A percentile compares a stretch with the other conserved stretches of the same genome.
phyloP scores from a whole-genome alignment of 2,113 vertebrate genomes.

The Macrotis lagotis region DNA sequence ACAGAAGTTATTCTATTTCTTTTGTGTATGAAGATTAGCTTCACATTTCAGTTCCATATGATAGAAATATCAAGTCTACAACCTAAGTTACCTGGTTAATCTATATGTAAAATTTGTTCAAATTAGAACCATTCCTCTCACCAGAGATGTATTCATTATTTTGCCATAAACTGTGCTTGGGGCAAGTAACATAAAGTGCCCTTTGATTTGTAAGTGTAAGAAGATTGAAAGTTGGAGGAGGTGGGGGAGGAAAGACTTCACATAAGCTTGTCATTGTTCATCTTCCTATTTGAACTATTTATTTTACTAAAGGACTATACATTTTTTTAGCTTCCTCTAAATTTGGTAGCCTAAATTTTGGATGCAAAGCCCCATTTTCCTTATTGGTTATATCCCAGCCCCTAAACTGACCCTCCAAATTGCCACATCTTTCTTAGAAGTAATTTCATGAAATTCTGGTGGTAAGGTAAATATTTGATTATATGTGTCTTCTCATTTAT shows the following conservation, averaged over 20 bases:
- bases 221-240: neutral
- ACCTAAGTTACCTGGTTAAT: neutral
- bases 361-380: neutral
- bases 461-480: neutral
- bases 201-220: neutral
- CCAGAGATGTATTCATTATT: neutral
- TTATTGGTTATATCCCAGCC: neutral
- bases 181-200: neutral
- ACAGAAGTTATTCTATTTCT: slow-evolving; percentile 5
- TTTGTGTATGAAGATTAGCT: slow-evolving; percentile 36
- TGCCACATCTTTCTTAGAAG: neutral
- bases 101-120: neutral
- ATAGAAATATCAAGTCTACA: neutral
- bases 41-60: neutral
- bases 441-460: neutral
- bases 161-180: neutral
- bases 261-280: neutral
- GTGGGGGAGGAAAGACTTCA: neutral
- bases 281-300: neutral
- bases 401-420: neutral
- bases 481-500: slow-evolving; percentile 9
- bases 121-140: neutral
- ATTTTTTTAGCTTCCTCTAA: neutral
- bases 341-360: neutral
- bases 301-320: neutral